These are phyloP conservation scores for Sardina pilchardus DNA, from an alignment of 2,113 vertebrate species.

Conservation along the genomic window DNA sequence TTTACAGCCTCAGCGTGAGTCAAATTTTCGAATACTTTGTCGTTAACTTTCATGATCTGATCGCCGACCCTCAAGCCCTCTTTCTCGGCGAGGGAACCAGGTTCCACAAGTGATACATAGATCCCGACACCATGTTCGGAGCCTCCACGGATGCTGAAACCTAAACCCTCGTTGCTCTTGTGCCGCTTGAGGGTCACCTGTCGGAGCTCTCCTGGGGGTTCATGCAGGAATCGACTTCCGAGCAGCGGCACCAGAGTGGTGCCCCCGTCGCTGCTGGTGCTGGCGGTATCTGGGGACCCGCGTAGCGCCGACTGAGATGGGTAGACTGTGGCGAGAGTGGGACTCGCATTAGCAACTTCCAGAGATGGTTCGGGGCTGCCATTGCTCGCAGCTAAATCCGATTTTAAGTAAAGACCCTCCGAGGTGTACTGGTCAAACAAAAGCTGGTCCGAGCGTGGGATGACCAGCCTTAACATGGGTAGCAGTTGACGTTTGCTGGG, in stretches of 20 bases:
- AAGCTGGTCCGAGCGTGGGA: constrained; percentile 94
- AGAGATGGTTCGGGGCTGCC: constrained; percentile 61
- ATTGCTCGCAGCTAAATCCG: constrained; percentile 64
- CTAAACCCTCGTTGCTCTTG: constrained; percentile 91
- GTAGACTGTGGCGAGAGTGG: constrained; percentile 52
- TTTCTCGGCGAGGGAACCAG: constrained; percentile 90
- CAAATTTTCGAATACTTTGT: constrained; percentile 86
- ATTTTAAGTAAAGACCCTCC: constrained; percentile 87
- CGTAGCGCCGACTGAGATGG: constrained; percentile 64
- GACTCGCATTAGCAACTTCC: constrained; percentile 59
- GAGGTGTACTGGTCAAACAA: constrained; percentile 96
- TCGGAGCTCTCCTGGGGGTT: constrained; percentile 77
- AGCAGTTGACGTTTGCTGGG: constrained; percentile 90
- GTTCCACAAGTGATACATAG: constrained; percentile 95
- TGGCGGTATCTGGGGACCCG: constrained; percentile 70
- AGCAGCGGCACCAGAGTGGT: constrained; percentile 69
- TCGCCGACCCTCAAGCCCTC: constrained; percentile 90
- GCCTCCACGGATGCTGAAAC: constrained; percentile 96
- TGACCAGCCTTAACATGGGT: constrained; percentile 91
- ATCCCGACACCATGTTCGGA: constrained; percentile 96
- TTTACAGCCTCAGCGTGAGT: constrained; percentile 94
- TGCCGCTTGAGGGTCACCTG: constrained; percentile 85
- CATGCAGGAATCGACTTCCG: constrained; percentile 72
- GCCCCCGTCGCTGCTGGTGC: constrained; percentile 73
- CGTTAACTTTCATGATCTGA: constrained; percentile 94